A percentile compares a stretch with the other conserved stretches of the same genome.
These are phyloP conservation scores for Belonocnema kinseyi DNA, from an alignment of 1,140 invertebrate genomes.

Conservation along the genomic window DNA sequence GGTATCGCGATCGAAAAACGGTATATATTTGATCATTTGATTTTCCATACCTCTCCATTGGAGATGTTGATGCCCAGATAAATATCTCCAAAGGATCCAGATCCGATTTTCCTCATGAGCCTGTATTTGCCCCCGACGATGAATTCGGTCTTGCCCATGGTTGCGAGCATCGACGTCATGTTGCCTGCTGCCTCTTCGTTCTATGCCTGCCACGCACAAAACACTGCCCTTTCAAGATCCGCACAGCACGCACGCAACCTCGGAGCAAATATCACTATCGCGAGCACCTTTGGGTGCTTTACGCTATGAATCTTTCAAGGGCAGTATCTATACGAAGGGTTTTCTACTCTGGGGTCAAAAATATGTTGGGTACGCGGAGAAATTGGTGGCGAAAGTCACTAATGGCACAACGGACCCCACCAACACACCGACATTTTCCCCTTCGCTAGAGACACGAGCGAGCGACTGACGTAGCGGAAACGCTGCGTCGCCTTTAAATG, in stretches of 20 bases:
- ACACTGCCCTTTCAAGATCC: slow-evolving; percentile 32
- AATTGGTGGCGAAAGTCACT: slow-evolving; percentile 65
- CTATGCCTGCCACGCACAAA: slow-evolving; percentile 40
- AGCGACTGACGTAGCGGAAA: slow-evolving; percentile 63
- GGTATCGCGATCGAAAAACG: slow-evolving; percentile 60
- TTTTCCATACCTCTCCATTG: slow-evolving; percentile 91
- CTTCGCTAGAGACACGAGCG: slow-evolving; percentile 51
- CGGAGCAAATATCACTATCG: slow-evolving; percentile 4
- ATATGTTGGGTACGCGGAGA: slow-evolving; percentile 46
- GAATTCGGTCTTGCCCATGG: slow-evolving; percentile 79
- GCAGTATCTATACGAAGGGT: not conserved
- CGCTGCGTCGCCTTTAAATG: slow-evolving; percentile 49
- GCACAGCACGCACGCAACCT: slow-evolving; percentile 14
- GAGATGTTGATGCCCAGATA: slow-evolving; percentile 97
- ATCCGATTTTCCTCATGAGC: slow-evolving; percentile 97
- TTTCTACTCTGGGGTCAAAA: slow-evolving; percentile 34
- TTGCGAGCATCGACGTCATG: slow-evolving; percentile 63
- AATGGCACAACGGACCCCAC: slow-evolving; percentile 68
- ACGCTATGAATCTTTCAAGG: not conserved
- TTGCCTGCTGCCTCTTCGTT: slow-evolving; percentile 51
- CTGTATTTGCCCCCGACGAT: slow-evolving; percentile 95
- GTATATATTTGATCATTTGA: slow-evolving; percentile 53
- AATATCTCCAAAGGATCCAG: slow-evolving; percentile 99
- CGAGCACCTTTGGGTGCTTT: slow-evolving; percentile 20
- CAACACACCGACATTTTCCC: slow-evolving; percentile 74